Conservation (phyloP, 2,888 invertebrate genomes). For the Axea sp. region DNA sequence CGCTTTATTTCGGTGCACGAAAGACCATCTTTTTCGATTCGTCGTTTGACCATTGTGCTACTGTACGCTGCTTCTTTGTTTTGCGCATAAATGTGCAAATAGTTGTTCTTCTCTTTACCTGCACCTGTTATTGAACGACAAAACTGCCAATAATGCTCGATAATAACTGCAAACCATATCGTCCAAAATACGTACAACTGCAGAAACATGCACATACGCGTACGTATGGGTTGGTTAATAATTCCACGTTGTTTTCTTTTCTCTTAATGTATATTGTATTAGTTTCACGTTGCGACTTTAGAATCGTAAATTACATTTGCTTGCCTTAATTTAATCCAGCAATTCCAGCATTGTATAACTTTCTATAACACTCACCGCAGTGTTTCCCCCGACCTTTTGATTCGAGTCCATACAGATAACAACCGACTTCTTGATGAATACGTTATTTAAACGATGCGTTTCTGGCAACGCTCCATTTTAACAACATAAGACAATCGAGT, state of each 20-base stretch:
- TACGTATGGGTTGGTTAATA: too few relatives aligned
- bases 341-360: slow-evolving; percentile 52
- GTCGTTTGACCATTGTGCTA: slow-evolving; percentile 38
- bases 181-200: slow-evolving; percentile 58
- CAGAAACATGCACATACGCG: background rate
- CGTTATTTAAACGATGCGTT: slow-evolving; percentile 57
- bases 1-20: too few relatives aligned
- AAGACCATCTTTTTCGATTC: too few relatives aligned
- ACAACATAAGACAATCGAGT: slow-evolving; percentile 52
- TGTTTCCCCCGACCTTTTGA: slow-evolving; percentile 54
- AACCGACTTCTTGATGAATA: slow-evolving; percentile 60
- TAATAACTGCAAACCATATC: slow-evolving; percentile 72
- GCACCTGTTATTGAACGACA: slow-evolving; percentile 74
- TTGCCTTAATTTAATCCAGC: slow-evolving; percentile 57
- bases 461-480: slow-evolving; percentile 55
- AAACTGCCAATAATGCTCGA: slow-evolving; percentile 75
- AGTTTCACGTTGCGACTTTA: slow-evolving; percentile 53
- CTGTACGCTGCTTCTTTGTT: slow-evolving; percentile 27
- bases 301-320: slow-evolving; percentile 51
- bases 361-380: slow-evolving; percentile 55
- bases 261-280: slow-evolving; percentile 68
- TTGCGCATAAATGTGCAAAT: slow-evolving; percentile 67
- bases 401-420: slow-evolving; percentile 60
- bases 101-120: slow-evolving; percentile 66
- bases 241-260: slow-evolving; percentile 54